phyloP scores from a whole-genome alignment of 2,888 invertebrate genomes.

The Pediacus dermestoides region DNA sequence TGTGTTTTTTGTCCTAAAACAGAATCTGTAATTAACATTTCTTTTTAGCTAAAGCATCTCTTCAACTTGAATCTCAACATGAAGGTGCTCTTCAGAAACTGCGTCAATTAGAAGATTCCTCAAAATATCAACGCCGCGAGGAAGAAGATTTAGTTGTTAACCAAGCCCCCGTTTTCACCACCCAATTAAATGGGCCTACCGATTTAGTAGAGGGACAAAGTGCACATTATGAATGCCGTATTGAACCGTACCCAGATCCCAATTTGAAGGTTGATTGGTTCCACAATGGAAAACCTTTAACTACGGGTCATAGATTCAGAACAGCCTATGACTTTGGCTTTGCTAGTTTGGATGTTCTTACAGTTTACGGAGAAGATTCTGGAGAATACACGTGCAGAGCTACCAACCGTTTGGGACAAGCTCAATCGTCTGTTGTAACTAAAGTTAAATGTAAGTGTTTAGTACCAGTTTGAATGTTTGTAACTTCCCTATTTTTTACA shows the following conservation, averaged over 20 bases:
- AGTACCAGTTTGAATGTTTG: constrained; percentile 3
- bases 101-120: constrained; percentile 78
- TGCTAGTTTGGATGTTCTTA: constrained; percentile 90
- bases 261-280: constrained; percentile 90
- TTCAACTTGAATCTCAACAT: constrained; percentile 85
- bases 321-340: constrained; percentile 97
- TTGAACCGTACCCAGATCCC: constrained; percentile 88
- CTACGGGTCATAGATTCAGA: constrained; percentile 85
- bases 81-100: constrained; percentile 85
- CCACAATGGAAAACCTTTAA: constrained; percentile 86
- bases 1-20: background rate
- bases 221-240: constrained; percentile 88
- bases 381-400: constrained; percentile 88
- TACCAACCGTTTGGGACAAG: constrained; percentile 81
- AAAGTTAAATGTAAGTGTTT: constrained; percentile 79
- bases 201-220: constrained; percentile 83
- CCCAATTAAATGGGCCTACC: constrained; percentile 82
- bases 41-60: constrained; percentile 73
- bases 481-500: constrained; percentile 44
- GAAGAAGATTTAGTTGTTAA: constrained; percentile 77
- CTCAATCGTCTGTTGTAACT: constrained; percentile 74
- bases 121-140: constrained; percentile 74
- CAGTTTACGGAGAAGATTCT: constrained; percentile 90
- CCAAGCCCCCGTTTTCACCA: constrained; percentile 80
- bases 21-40: constrained; percentile 1